Conservation (phyloP, 92 coral and sea anemone species). For the Phenganax stokvisi region DNA sequence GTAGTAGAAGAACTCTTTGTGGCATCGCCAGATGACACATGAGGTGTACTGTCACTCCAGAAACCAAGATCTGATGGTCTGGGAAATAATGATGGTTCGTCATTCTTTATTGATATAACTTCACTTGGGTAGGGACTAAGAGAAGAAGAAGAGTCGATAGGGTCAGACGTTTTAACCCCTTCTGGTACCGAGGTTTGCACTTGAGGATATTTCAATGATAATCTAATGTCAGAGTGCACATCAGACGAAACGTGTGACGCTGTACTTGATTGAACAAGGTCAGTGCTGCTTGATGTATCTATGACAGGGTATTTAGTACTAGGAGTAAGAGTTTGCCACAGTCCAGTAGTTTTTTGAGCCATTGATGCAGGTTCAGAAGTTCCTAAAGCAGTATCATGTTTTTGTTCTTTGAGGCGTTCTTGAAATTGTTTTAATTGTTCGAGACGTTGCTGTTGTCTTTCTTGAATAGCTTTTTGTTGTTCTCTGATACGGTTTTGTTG, state of each 20-base stretch:
- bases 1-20: slow-evolving; percentile 34
- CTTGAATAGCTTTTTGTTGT: slow-evolving; percentile 57
- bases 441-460: slow-evolving; percentile 58
- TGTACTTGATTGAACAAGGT: slow-evolving; percentile 2
- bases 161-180: not conserved
- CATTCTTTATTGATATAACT: not conserved
- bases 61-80: slow-evolving; percentile 30
- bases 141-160: slow-evolving; percentile 18
- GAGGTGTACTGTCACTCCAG: slow-evolving; percentile 35
- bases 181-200: not conserved
- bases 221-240: not conserved
- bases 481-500: slow-evolving; percentile 63
- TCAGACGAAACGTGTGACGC: slow-evolving; percentile 1
- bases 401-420: slow-evolving; percentile 17
- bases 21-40: slow-evolving; percentile 30
- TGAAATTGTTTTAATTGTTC: slow-evolving; percentile 52
- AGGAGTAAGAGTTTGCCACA: slow-evolving; percentile 35
- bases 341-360: not conserved
- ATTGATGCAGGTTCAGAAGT: not conserved
- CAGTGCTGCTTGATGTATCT: slow-evolving; percentile 10
- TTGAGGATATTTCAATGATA: not conserved
- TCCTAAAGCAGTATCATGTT: not conserved
- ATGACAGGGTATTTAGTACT: not conserved
- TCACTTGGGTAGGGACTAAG: slow-evolving; percentile 30
- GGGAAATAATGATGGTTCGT: slow-evolving; percentile 12